Base-by-base conservation (phyloP, 64 coral and sea anemone genomes). In the Trachythela sp. region DNA sequence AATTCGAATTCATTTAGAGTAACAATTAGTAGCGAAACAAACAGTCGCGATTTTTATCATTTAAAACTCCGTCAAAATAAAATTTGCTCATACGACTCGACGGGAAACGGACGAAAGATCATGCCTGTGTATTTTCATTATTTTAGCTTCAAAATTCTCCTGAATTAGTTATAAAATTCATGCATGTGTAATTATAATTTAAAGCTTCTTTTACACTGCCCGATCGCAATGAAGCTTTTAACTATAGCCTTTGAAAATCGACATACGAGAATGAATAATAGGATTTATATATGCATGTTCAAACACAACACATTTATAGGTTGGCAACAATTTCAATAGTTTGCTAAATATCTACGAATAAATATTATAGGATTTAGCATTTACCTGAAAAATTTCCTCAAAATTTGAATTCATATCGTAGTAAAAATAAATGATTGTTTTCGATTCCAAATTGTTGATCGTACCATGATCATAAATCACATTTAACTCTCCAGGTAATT, bases 341-440 rank as follows among this genome's bases (percentile, higher is more conserved):
- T 45, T 45, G 42, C 11, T 45, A 45, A 45, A 20, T 1, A 64
- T 26, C 56, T 20, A 22, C 0, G 0, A 64, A 64, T 64, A 64
- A 26, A 64, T 64, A 26, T 64, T 8, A 64, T 20, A 64, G 13
- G 26, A 26, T n/a, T 64, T n/a, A 26, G 56, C 56, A 64, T 64
- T 64, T 64, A 64, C 56, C 56, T 64, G 56, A 64, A 64, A 64
- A 18, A 64, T 64, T 64, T 64, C 56, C 26, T 64, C 56, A 64
- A 64, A 64, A 1, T 27, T 64, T 64, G 56, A 64, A 64, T 6
- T 64, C 56, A 64, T 64, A 1, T 64, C 22, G 56, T 64, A 2
- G 5, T 24, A n/a, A 6, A 6, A 6, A 45, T 45, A 45, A 6
- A 6, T 11, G 4, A 45, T 11, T 45, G 42, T 11, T 45, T 4